phyloP scores from a whole-genome alignment of 2,797 vertebrate genomes.

The Chrysocyon brachyurus region DNA sequence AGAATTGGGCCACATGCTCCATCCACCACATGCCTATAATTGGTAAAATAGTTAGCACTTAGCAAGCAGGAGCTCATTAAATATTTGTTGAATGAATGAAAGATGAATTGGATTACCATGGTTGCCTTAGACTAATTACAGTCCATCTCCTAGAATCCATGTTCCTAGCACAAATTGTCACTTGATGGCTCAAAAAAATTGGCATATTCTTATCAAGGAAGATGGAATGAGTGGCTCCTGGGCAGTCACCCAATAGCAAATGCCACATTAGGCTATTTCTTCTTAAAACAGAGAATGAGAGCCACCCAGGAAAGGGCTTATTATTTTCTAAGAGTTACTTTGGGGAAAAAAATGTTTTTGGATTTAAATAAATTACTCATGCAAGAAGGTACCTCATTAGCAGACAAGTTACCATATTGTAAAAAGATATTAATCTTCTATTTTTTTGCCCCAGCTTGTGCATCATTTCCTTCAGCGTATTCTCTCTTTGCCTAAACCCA shows the following conservation, averaged over 20 bases:
- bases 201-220: constrained; percentile 30
- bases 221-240: neutral
- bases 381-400: neutral
- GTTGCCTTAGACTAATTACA: neutral
- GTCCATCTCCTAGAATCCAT: neutral
- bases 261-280: neutral
- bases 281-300: neutral
- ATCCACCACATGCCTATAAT: neutral
- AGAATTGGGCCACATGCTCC: neutral
- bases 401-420: neutral
- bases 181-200: neutral
- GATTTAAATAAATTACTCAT: constrained; percentile 37
- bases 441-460: neutral
- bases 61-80: neutral
- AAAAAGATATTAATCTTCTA: neutral
- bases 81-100: neutral
- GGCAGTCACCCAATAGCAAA: neutral
- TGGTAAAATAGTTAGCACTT: neutral
- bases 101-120: neutral
- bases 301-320: neutral
- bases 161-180: neutral
- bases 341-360: neutral
- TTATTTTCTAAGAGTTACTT: constrained; percentile 2
- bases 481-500: neutral
- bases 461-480: neutral